Evolutionary conservation across 2,888 invertebrate species (phyloP).

Genomic region (Hedychridium roseum): DNA sequence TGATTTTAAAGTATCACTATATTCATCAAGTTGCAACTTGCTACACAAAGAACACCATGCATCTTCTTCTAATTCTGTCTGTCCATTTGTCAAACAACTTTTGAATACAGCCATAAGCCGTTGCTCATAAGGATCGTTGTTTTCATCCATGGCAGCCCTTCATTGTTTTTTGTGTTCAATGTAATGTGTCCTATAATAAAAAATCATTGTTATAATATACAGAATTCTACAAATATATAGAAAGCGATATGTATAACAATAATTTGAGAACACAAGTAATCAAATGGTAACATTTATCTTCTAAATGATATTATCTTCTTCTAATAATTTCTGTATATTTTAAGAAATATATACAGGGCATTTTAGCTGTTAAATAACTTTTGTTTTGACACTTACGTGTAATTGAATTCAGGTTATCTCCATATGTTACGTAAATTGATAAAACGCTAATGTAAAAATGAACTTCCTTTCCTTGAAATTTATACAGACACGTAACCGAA

Average conservation of each 20-base stretch:
- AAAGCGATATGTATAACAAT: too few species aligned
- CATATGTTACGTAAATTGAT: too few species aligned
- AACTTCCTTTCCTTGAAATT: too few species aligned
- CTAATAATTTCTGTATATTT: neutral
- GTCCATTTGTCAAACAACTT: slow-evolving; percentile 77
- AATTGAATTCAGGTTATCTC: too few species aligned
- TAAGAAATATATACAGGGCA: too few species aligned
- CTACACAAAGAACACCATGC: slow-evolving; percentile 77
- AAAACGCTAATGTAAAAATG: too few species aligned
- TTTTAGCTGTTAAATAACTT: too few species aligned
- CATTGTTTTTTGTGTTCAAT: slow-evolving; percentile 19
- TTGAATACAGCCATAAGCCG: slow-evolving; percentile 83
- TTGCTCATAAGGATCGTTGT: slow-evolving; percentile 78
- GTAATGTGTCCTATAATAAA: neutral
- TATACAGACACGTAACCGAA: too few species aligned
- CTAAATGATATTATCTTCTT: neutral
- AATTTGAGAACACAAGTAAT: too few species aligned
- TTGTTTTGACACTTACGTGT: too few species aligned
- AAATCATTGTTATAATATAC: slow-evolving; percentile 1
- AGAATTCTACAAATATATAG: neutral
- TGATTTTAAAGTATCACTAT: slow-evolving; percentile 64
- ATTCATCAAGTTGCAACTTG: slow-evolving; percentile 80
- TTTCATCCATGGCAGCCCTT: slow-evolving; percentile 58
- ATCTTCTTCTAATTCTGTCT: slow-evolving; percentile 73
- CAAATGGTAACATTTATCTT: too few species aligned